These are phyloP conservation scores for Cisticola juncidis DNA, from an alignment of 2,113 vertebrate species.

Conservation along the genomic window DNA sequence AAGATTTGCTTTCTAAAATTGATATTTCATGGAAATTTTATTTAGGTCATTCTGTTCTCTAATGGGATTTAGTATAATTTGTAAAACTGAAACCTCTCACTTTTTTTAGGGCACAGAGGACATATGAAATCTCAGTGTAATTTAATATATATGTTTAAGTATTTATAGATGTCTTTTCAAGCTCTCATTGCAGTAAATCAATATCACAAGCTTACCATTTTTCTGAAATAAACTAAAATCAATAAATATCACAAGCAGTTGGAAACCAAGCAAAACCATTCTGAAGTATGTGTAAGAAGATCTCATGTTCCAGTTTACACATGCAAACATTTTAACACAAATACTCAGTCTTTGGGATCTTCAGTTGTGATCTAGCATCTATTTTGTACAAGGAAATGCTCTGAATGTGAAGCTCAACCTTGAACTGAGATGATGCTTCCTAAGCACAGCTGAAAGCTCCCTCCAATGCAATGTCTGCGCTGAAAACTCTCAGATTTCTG, in stretches of 20 bases:
- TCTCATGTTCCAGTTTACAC: background rate
- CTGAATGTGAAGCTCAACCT: background rate
- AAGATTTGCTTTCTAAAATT: conserved; percentile 21
- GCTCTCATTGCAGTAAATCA: background rate
- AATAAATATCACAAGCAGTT: background rate
- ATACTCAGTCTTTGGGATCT: background rate
- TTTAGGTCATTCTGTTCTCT: conserved; percentile 7
- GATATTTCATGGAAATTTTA: conserved; percentile 30
- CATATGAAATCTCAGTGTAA: background rate
- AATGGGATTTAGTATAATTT: conserved; percentile 24
- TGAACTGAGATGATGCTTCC: background rate
- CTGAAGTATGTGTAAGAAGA: background rate
- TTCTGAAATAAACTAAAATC: conserved; percentile 28
- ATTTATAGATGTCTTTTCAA: conserved; percentile 6
- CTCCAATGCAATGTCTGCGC: background rate
- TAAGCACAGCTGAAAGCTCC: background rate
- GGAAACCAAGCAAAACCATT: background rate
- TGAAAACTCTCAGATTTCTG: background rate
- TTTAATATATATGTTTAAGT: background rate
- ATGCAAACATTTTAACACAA: background rate
- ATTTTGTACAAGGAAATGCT: background rate
- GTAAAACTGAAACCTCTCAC: background rate
- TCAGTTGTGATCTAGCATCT: background rate
- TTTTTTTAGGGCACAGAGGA: background rate
- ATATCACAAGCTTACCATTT: background rate